Conservation (phyloP, 2,797 vertebrate genomes). For the Melanotaenia parkinsoni region DNA sequence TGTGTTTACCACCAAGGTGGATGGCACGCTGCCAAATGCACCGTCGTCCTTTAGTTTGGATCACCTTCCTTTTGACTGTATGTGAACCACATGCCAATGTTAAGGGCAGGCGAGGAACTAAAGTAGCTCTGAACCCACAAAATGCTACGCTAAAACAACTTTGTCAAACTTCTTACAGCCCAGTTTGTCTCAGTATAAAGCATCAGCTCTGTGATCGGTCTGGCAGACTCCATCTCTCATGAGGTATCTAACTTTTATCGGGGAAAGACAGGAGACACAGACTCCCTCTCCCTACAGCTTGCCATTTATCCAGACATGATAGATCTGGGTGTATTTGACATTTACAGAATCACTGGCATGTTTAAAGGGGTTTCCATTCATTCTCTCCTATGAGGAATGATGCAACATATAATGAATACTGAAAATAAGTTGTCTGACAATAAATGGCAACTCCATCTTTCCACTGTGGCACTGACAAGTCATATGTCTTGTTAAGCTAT, state of each 20-base stretch:
- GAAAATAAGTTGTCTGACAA: conserved; percentile 49
- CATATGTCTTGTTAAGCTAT: conserved; percentile 1
- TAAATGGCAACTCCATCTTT: conserved; percentile 35
- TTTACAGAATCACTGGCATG: conserved; percentile 60
- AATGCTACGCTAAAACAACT: conserved; percentile 46
- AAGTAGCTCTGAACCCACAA: conserved; percentile 50
- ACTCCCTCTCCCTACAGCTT: conserved; percentile 42
- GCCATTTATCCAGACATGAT: conserved; percentile 60
- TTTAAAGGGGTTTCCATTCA: conserved; percentile 62
- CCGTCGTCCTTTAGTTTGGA: conserved; percentile 35
- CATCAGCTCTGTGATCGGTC: conserved; percentile 54
- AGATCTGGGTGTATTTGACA: conserved; percentile 57
- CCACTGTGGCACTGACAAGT: conserved; percentile 21
- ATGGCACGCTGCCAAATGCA: conserved; percentile 45
- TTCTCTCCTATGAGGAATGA: conserved; percentile 36
- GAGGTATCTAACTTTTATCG: conserved; percentile 56
- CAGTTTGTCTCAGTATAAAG: conserved; percentile 51
- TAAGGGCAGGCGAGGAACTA: conserved; percentile 31
- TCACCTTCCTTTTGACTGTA: conserved; percentile 48
- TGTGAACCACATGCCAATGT: conserved; percentile 27
- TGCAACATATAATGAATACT: conserved; percentile 52
- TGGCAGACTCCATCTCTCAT: conserved; percentile 59
- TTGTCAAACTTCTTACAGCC: conserved; percentile 66
- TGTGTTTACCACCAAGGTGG: conserved; percentile 43
- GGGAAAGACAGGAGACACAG: conserved; percentile 37